Percentiles rank a stretch among this genome's conserved stretches.
These are phyloP conservation scores for Microplitis deprimator DNA, from an alignment of 2,888 invertebrate genomes.

Conservation along the genomic window DNA sequence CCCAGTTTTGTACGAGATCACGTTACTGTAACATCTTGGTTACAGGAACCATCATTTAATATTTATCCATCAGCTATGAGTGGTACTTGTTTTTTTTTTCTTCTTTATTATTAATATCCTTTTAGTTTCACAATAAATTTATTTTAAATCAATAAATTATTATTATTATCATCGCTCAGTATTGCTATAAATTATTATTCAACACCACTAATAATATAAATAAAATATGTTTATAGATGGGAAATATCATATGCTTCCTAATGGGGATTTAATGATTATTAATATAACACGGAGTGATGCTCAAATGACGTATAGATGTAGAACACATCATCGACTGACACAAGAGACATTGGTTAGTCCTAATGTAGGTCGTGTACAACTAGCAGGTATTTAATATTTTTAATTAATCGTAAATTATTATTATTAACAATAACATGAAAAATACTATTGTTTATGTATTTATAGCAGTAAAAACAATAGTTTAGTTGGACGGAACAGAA, in stretches of 20 bases:
- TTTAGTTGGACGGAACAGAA: not conserved
- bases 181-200: too few relatives aligned
- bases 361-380: slow-evolving; percentile 74
- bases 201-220: not conserved
- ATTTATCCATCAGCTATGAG: slow-evolving; percentile 74
- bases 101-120: not conserved
- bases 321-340: slow-evolving; percentile 76
- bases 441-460: not conserved
- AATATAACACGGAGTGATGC: slow-evolving; percentile 75
- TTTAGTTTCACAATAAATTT: not conserved
- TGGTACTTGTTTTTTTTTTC: slow-evolving; percentile 67
- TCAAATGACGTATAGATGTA: slow-evolving; percentile 75
- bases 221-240: slow-evolving; percentile 70
- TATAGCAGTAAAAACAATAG: slow-evolving; percentile 9
- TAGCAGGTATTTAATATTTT: slow-evolving; percentile 72
- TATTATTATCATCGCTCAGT: too few relatives aligned
- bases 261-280: slow-evolving; percentile 76
- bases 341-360: slow-evolving; percentile 76
- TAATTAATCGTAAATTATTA: not conserved
- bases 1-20: slow-evolving; percentile 75
- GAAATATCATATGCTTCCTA: slow-evolving; percentile 74
- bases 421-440: not conserved
- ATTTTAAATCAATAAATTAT: not conserved
- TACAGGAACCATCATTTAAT: slow-evolving; percentile 75
- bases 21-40: slow-evolving; percentile 75